Evolutionary conservation across 2,797 vertebrate species (phyloP).

Genomic region (Thunnus albacares): DNA sequence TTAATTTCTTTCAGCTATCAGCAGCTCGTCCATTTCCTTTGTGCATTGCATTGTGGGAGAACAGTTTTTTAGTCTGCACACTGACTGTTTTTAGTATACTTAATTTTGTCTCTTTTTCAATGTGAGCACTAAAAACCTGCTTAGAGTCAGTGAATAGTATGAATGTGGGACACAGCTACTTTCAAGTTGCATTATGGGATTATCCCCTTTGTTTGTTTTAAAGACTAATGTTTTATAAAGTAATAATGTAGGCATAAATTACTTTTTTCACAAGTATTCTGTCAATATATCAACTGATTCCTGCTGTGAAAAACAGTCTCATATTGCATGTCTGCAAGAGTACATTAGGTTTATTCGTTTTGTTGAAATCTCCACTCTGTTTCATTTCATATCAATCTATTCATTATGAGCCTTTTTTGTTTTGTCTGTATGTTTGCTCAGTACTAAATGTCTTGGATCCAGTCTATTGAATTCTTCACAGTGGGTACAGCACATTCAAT

Average conservation of each 20-base stretch:
- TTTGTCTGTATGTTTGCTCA: constrained; percentile 40
- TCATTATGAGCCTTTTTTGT: constrained; percentile 22
- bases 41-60: too few relatives aligned
- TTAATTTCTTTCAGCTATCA: too few relatives aligned
- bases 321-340: neutral
- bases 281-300: constrained; percentile 10
- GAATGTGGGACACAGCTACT: neutral
- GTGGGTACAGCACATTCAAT: constrained; percentile 47
- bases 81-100: neutral
- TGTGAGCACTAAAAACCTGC: too few relatives aligned
- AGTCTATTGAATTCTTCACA: constrained; percentile 66
- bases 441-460: constrained; percentile 53
- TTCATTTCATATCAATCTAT: constrained; percentile 8
- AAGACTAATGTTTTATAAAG: neutral
- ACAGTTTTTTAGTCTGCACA: neutral
- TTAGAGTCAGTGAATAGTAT: too few relatives aligned
- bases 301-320: neutral
- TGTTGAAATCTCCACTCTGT: neutral
- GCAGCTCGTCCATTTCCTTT: too few relatives aligned
- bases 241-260: neutral
- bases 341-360: neutral
- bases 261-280: neutral
- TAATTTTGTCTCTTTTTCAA: too few relatives aligned
- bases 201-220: constrained; percentile 5
- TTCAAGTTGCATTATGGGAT: neutral